Evolutionary conservation across 2,888 invertebrate genomes (phyloP).

Genomic region (Stenodema calcarata): DNA sequence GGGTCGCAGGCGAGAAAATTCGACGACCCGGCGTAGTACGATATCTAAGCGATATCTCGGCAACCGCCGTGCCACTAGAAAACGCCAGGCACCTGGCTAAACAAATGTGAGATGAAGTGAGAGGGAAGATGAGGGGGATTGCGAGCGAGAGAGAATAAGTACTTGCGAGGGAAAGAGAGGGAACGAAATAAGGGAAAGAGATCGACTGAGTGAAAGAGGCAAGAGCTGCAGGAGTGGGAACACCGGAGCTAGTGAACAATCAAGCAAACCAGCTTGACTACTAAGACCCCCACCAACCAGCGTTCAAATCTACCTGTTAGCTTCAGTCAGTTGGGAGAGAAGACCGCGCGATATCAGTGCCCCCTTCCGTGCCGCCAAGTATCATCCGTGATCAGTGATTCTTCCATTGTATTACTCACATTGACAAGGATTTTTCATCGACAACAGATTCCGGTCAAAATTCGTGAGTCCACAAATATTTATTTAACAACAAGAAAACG

Average conservation of each 20-base stretch:
- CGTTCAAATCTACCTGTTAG: slow-evolving; percentile 47
- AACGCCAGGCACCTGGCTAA: slow-evolving; percentile 40
- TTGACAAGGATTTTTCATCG: slow-evolving; percentile 2
- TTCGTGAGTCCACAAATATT: neutral
- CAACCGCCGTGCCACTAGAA: neutral
- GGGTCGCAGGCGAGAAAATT: too few species aligned
- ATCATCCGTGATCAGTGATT: slow-evolving; percentile 24
- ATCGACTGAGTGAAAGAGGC: slow-evolving; percentile 25
- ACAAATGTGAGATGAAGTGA: slow-evolving; percentile 34
- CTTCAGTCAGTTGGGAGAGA: slow-evolving; percentile 38
- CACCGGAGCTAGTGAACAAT: slow-evolving; percentile 39
- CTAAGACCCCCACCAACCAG: slow-evolving; percentile 34
- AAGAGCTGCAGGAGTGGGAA: slow-evolving; percentile 17
- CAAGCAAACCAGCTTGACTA: slow-evolving; percentile 49
- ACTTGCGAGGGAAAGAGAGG: neutral
- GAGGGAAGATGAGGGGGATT: neutral
- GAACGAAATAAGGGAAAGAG: neutral
- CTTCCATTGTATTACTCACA: neutral
- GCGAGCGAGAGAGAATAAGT: neutral
- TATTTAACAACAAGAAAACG: neutral
- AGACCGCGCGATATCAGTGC: slow-evolving; percentile 42
- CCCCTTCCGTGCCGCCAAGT: slow-evolving; percentile 20
- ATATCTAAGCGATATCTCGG: neutral
- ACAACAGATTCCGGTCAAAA: neutral
- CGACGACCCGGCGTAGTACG: too few species aligned